phyloP scores from a whole-genome alignment of 2,888 invertebrate species.

The Epinotia brunnichana region DNA sequence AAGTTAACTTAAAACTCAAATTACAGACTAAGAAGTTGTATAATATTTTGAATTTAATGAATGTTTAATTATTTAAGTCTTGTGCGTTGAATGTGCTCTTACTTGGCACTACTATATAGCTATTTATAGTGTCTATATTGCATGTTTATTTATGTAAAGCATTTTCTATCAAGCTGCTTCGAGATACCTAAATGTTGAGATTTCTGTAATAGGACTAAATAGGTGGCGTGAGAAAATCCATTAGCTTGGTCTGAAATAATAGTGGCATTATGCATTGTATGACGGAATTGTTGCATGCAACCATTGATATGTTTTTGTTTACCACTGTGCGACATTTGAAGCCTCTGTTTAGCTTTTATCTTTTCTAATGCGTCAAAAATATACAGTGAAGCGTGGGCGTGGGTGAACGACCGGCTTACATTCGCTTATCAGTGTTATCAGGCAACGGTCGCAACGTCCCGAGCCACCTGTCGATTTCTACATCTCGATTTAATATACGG shows the following conservation, averaged over 20 bases:
- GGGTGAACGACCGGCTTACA: slow-evolving; percentile 82
- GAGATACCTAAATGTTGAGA: slow-evolving; percentile 39
- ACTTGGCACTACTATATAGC: no score
- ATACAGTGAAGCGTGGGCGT: slow-evolving; percentile 74
- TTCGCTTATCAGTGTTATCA: slow-evolving; percentile 71
- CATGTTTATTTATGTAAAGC: no score
- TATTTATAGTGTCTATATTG: no score
- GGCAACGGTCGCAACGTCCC: slow-evolving; percentile 69
- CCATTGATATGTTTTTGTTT: slow-evolving; percentile 12
- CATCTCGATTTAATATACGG: slow-evolving; percentile 39
- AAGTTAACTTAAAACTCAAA: no score
- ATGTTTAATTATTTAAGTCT: no score
- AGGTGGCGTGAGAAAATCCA: slow-evolving; percentile 57
- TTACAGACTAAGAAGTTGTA: no score
- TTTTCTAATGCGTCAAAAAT: slow-evolving; percentile 57
- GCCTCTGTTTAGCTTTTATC: slow-evolving; percentile 51
- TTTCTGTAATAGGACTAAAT: slow-evolving; percentile 52
- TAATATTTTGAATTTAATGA: no score
- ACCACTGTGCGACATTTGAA: slow-evolving; percentile 8
- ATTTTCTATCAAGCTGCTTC: no score
- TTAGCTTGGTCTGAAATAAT: slow-evolving; percentile 60
- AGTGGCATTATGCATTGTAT: slow-evolving; percentile 65
- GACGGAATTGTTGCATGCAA: slow-evolving; percentile 59
- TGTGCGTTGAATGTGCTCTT: no score
- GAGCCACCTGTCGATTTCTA: slow-evolving; percentile 71